phyloP scores from a whole-genome alignment of 2,888 invertebrate species.

The Temnothorax ravouxi region DNA sequence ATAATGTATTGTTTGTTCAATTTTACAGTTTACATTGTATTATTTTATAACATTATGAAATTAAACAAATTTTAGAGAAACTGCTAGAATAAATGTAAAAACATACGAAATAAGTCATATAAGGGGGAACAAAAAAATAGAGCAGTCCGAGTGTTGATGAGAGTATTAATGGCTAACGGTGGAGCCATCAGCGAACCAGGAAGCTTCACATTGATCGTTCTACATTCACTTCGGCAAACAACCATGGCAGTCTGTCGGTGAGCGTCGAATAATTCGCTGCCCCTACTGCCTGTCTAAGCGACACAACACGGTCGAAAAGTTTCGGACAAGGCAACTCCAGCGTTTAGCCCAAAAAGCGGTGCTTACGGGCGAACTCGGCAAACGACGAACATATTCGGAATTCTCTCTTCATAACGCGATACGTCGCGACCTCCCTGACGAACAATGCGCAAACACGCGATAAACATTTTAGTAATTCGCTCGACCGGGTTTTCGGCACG shows the following conservation, averaged over 20 bases:
- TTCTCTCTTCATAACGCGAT: conserved; percentile 47
- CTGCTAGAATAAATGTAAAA: neutral
- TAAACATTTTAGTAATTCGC: conserved; percentile 6
- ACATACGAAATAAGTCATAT: neutral
- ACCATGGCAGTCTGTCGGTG: conserved; percentile 36
- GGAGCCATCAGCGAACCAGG: conserved; percentile 35
- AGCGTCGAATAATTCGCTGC: conserved; percentile 44
- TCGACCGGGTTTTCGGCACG: neutral
- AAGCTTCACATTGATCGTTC: conserved; percentile 58
- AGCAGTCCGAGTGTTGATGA: conserved; percentile 20
- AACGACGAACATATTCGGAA: conserved; percentile 52
- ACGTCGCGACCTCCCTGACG: conserved; percentile 12
- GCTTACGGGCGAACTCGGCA: conserved; percentile 33
- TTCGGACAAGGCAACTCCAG: conserved; percentile 55
- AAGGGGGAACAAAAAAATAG: conserved; percentile 23
- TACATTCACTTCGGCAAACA: conserved; percentile 53
- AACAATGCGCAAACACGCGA: neutral
- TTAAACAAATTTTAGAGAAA: neutral
- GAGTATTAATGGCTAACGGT: conserved; percentile 34
- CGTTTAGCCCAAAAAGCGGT: conserved; percentile 57
- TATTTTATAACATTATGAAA: neutral
- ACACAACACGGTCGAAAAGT: conserved; percentile 57
- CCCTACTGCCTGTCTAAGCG: conserved; percentile 40
- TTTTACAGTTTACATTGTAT: neutral
- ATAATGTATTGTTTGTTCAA: neutral